phyloP scores from a whole-genome alignment of 2,797 vertebrate genomes.

The Columba guinea region DNA sequence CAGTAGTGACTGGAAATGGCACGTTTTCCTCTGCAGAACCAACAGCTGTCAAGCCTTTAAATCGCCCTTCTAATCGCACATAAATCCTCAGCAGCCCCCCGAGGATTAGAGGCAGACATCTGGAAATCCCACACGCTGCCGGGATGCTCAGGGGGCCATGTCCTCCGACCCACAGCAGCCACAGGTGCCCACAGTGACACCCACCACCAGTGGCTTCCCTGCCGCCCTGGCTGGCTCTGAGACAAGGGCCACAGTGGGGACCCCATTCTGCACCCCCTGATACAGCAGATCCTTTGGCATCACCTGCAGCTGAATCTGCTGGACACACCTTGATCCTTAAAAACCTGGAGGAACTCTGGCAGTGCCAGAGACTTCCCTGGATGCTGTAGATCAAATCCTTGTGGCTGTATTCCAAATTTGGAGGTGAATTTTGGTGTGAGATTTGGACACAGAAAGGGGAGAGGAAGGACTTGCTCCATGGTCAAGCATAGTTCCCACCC shows the following conservation, averaged over 20 bases:
- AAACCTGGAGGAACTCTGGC: neutral
- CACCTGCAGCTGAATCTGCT: neutral
- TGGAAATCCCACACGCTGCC: neutral
- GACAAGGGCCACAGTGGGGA: neutral
- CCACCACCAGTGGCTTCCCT: neutral
- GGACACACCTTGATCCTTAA: neutral
- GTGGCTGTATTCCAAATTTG: neutral
- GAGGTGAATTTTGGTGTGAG: neutral
- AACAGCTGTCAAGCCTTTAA: slow-evolving; percentile 25
- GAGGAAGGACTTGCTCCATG: neutral
- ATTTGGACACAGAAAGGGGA: neutral
- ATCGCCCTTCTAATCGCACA: neutral
- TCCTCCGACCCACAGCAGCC: fast-evolving
- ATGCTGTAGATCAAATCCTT: neutral
- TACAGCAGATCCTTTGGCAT: neutral
- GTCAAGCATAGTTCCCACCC: fast-evolving
- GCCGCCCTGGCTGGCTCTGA: neutral
- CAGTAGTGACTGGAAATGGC: neutral
- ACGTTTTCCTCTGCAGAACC: neutral
- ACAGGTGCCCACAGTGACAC: neutral
- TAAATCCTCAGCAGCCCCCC: neutral
- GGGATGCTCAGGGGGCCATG: fast-evolving
- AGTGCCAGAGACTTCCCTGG: neutral
- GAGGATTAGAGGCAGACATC: neutral
- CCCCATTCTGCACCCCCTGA: neutral